Percentiles rank a stretch among this genome's conserved stretches.
Evolutionary conservation across 1,140 invertebrate species (phyloP).

Genomic region (Caerostris darwini): DNA sequence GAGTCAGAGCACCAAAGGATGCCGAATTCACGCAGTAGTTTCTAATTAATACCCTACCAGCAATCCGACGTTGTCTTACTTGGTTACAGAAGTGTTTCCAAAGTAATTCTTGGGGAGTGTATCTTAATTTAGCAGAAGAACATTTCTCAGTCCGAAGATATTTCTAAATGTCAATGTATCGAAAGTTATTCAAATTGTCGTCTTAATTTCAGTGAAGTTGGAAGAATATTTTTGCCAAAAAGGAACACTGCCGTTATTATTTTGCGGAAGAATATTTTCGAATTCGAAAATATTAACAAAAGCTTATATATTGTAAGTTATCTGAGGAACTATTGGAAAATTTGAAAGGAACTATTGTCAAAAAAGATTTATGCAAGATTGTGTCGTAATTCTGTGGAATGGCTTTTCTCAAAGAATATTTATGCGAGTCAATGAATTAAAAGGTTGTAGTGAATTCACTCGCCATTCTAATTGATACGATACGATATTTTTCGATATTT

Average conservation of each 20-base stretch:
- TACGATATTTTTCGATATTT: too few relatives aligned
- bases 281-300: too few relatives aligned
- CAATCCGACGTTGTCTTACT: not conserved
- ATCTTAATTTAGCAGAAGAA: not conserved
- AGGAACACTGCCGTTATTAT: not conserved
- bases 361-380: too few relatives aligned
- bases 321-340: too few relatives aligned
- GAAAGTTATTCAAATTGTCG: not conserved
- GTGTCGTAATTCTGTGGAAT: too few relatives aligned
- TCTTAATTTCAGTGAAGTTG: not conserved
- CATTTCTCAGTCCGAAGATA: not conserved
- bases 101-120: slow-evolving; percentile 1
- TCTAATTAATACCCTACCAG: not conserved
- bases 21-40: not conserved
- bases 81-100: not conserved
- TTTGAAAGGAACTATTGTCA: too few relatives aligned
- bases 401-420: too few relatives aligned
- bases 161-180: not conserved
- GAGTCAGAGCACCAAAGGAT: not conserved
- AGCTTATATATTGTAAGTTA: too few relatives aligned
- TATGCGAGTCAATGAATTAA: too few relatives aligned
- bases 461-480: too few relatives aligned
- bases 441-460: too few relatives aligned
- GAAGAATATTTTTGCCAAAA: not conserved
- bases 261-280: not conserved